Percentiles rank a stretch among this genome's conserved stretches.
Conservation (phyloP, 2,797 vertebrate species). For the Lophius americanus region DNA sequence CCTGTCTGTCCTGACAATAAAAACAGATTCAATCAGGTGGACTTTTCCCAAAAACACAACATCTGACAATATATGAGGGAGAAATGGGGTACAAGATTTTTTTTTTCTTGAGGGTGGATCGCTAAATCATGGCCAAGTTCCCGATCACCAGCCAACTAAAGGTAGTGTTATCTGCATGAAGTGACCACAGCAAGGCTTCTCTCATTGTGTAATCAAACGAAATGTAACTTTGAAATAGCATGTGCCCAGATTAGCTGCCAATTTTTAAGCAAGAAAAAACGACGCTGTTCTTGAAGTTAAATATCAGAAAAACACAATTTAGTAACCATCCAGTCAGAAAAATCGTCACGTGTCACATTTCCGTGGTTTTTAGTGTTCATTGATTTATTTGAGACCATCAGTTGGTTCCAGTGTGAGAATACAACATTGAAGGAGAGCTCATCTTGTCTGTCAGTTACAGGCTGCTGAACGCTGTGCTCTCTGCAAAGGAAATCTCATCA, state of each 20-base stretch:
- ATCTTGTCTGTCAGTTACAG: constrained; percentile 57
- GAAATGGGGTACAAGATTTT: constrained; percentile 45
- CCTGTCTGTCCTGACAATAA: constrained; percentile 18
- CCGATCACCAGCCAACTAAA: constrained; percentile 50
- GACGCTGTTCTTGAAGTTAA: constrained; percentile 45
- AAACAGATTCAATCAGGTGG: constrained; percentile 46
- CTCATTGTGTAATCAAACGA: constrained; percentile 66
- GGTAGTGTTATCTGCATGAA: constrained; percentile 52
- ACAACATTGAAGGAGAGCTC: constrained; percentile 55
- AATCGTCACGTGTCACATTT: constrained; percentile 53
- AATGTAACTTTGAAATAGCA: constrained; percentile 64
- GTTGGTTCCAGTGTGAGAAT: constrained; percentile 54
- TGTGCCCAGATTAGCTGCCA: constrained; percentile 38
- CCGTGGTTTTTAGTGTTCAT: constrained; percentile 55
- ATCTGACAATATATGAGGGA: constrained; percentile 46
- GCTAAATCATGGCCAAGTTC: constrained; percentile 35
- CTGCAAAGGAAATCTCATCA: constrained; percentile 71
- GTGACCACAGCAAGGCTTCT: constrained; percentile 61
- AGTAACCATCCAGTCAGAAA: neutral
- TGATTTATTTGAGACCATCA: constrained; percentile 63
- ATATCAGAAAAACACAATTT: constrained; percentile 58
- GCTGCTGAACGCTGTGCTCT: constrained; percentile 79
- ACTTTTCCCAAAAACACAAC: constrained; percentile 50
- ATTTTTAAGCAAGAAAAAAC: constrained; percentile 43
- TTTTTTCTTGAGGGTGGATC: constrained; percentile 45